Base-by-base conservation (phyloP, 1,140 invertebrate species). In the Meteorus sp. region DNA sequence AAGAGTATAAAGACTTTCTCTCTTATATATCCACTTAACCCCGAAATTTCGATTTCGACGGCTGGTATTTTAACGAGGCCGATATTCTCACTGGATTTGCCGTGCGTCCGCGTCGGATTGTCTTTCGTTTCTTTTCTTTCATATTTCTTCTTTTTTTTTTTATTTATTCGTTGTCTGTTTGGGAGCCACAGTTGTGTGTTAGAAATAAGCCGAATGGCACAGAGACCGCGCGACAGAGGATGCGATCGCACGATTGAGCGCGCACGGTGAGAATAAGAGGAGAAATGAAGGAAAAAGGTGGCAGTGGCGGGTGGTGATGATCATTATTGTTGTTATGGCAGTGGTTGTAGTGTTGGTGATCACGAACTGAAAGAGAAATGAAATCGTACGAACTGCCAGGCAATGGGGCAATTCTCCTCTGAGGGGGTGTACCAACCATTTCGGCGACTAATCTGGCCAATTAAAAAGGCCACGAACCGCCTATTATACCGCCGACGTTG, bases 11-110 rank as follows among this genome's bases (percentile, higher is more conserved):
- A 52, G 61, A 62, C 60, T 64, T 5, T 33, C 31, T 41, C 60
- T 33, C 47, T 33, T 61, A 56, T 58, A 64, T 65, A 65, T 55
- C 65, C 65, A 73, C 70, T 73, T 75, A 77, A 77, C 67, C 70
- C 73, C 68, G 72, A 79, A 78, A 80, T 78, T 80, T 80, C 78
- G 76, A 77, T 76, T 78, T 75, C 73, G 76, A 71, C 69, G 70
- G 62, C 55, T 71, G 76, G 76, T 77, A 80, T 80, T 79, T 79
- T 79, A 80, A 80, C 76, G 77, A 80, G 76, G 71, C 65, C 73
- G 73, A 79, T 75, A 75, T 73, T 73, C 71, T 48, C 53, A 11
- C 44, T 56, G 61, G 45, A 59, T 60, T 57, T 52, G 47, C 29
- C 33, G 55, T 11, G 39, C 43, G 8, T 48, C 52, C 33, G 48